Base-by-base conservation (phyloP, 2,888 invertebrate species). In the Lypha dubia region DNA sequence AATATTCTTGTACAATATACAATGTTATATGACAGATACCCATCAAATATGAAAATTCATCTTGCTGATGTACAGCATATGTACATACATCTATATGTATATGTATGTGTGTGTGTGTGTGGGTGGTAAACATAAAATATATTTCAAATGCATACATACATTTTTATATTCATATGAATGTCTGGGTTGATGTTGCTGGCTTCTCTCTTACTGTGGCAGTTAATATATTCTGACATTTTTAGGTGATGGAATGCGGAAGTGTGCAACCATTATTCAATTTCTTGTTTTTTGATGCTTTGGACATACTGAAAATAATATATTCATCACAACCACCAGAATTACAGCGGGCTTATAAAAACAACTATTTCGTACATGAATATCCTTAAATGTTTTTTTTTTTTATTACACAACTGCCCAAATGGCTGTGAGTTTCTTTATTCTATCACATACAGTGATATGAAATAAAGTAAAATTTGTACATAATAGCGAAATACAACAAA, bases 21-120 rank as follows among this genome's bases (percentile, higher is more conserved):
- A 63, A 51, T 51, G 32, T 70, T 13, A 38, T 77, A 17, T 53
- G n/a, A 70, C 56, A 28, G 35, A 13, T 56, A 58, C 17, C 56
- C 70, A 70, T 58, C 58, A 44, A 71, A 60, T 71, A 58, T 71
- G 41, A 9, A 58, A 58, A 44, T 58, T 60, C 46, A 46, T 71
- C 51, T 32, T 60, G 56, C n/a, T 60, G 51, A 24, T 79, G 51
- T 68, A 32, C 53, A 51, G 20, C 22, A 9, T 58, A 35, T 46
- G n/a, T 62, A 15, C 56, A 1, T 71, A 58, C 15, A 24, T 44
- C 17, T 17, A 8, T 60, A 28, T 60, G 17, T 49, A 7, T 60
- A 56, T 41, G 4, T 41, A 5, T 41, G 7, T 60, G 17, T 49
- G 13, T 60, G 70, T 41, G 4, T 41, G 15, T 41, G 7, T 9